A percentile compares a stretch with the other conserved stretches of the same genome.
phyloP scores from a whole-genome alignment of 2,113 vertebrate species.

The Apistogramma diplotaenia region DNA sequence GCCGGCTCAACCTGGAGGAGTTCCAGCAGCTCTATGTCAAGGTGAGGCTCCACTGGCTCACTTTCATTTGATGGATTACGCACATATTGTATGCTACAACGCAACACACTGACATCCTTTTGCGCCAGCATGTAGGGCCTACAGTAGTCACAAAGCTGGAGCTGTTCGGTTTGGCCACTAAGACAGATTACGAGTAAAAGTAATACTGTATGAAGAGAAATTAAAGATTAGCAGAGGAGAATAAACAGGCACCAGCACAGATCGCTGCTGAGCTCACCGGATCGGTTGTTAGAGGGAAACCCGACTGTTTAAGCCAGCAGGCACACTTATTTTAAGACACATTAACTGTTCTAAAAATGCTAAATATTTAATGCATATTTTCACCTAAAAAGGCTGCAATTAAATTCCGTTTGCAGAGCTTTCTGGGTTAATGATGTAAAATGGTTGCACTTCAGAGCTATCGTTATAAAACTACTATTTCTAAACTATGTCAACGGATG shows the following conservation, averaged over 20 bases:
- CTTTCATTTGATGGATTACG: conserved; percentile 7
- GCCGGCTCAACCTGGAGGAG: conserved; percentile 81
- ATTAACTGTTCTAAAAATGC: not conserved
- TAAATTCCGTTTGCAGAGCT: not conserved
- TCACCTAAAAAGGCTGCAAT: not conserved
- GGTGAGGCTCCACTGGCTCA: conserved; percentile 72
- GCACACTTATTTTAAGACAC: not conserved
- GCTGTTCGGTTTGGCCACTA: not conserved
- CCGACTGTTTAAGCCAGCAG: accelerated
- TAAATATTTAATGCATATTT: not conserved
- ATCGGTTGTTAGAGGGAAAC: not conserved
- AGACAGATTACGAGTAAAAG: not conserved
- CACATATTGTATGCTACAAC: not conserved
- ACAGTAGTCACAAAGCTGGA: not conserved
- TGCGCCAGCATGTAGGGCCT: not conserved
- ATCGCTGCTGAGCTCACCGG: not conserved
- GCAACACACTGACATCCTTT: not conserved
- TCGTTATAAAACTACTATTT: not conserved
- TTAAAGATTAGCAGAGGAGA: not conserved
- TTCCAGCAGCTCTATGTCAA: conserved; percentile 93
- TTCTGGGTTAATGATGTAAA: not conserved
- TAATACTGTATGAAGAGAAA: not conserved
- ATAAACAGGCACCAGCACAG: not conserved
- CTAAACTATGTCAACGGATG: not conserved
- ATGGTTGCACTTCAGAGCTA: too few relatives aligned